Evolutionary conservation across 1,140 invertebrate species (phyloP).

Genomic region (Latrodectus geometricus): DNA sequence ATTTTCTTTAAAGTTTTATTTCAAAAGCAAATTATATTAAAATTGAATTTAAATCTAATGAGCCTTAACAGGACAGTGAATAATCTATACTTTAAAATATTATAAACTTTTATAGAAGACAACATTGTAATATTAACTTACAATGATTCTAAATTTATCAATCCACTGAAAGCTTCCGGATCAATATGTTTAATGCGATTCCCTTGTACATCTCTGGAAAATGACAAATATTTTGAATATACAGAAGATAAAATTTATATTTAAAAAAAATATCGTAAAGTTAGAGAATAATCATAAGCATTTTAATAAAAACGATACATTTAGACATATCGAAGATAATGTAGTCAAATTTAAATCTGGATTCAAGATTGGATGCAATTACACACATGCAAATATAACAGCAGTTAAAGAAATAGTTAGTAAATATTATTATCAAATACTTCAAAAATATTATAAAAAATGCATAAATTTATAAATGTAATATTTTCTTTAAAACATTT

Average conservation of each 20-base stretch:
- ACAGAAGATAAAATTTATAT: not conserved
- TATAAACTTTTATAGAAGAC: not conserved
- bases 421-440: too few relatives aligned
- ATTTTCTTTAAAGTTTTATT: not conserved
- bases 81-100: not conserved
- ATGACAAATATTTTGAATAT: not conserved
- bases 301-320: too few relatives aligned
- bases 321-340: too few relatives aligned
- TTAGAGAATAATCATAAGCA: too few relatives aligned
- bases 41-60: not conserved
- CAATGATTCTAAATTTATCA: constrained; percentile 47
- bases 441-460: too few relatives aligned
- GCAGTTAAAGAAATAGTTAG: too few relatives aligned
- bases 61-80: not conserved
- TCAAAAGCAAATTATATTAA: not conserved
- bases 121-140: not conserved
- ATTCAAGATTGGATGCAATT: too few relatives aligned
- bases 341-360: too few relatives aligned
- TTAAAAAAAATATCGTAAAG: too few relatives aligned
- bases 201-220: constrained; percentile 36
- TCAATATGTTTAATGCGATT: constrained; percentile 40
- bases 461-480: too few relatives aligned
- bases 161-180: constrained; percentile 22
- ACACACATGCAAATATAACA: too few relatives aligned
- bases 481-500: too few relatives aligned